Evolutionary conservation across 1,140 invertebrate species (phyloP), one percentile per base, ranked within the genome.

Genomic region (Conus ventricosus): DNA sequence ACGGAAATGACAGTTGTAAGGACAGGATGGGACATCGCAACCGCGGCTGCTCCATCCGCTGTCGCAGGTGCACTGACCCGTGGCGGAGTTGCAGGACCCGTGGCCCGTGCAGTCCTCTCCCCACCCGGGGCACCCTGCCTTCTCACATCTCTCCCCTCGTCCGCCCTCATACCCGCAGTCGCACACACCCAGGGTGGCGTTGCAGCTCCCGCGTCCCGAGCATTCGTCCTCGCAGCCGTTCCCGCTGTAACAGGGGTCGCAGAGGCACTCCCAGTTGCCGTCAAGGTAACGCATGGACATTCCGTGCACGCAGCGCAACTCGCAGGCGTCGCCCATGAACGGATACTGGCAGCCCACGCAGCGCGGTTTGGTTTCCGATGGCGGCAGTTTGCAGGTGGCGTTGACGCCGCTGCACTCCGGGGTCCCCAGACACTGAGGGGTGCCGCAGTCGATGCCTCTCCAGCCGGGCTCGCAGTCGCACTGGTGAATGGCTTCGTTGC

Each of bases 1-100:
- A 23, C 89, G 87, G 83, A 87, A 90, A 86, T 92, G 92, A 89
- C 92, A 92, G 87, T 90, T 87, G 54, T 88, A 55, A 5, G 92
- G 92, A 81, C 93, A 93, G 76, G 93, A 90, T 6, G 91, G 91
- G 1, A 88, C 51, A 25, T 91, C 89, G 89, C 93, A 92, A 20
- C 90, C 92, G 4, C 23, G 76, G 39, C 90, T 89, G 60, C 71
- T 88, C 91, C 91, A 92, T 2, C 92, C 92, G 10, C 88, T 89
- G 71, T 91, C 67, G 89, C 92, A 92, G n/a, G 88, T 85, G 88
- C 92, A 92, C 27, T 89, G 55, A 81, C 89, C 88, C 23, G 89
- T 92, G 25, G 55, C 89, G 53, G 76, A 60, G 80, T 90, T 90
- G 67, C 90, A 91, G 23, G 76, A 39, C 6, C 90, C 90, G 75